Percentiles rank a stretch among this genome's conserved stretches.
These are phyloP conservation scores for Falco rusticolus DNA, from an alignment of 2,797 vertebrate genomes.

Conservation along the genomic window DNA sequence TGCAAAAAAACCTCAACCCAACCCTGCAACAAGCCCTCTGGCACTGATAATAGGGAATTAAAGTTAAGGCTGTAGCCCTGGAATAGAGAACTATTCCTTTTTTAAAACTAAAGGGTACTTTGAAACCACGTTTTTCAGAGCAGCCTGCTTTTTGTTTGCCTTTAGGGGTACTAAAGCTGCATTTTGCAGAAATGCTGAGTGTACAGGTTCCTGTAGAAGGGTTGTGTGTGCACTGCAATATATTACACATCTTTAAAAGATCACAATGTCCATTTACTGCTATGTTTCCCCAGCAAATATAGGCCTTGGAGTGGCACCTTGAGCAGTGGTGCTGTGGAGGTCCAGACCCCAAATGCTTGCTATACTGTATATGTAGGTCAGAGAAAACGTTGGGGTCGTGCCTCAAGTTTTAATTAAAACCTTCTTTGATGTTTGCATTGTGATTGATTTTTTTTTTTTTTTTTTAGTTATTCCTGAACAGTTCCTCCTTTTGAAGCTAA, in stretches of 20 bases:
- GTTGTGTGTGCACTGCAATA: neutral
- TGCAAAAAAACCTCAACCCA: neutral
- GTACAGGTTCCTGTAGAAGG: neutral
- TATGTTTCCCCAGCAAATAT: accelerated
- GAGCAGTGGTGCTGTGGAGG: neutral
- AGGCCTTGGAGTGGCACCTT: neutral
- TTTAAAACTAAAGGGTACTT: neutral
- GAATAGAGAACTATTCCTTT: neutral
- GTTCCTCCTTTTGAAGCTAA: neutral
- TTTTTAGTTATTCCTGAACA: neutral
- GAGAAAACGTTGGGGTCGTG: neutral
- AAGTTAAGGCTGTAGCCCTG: neutral
- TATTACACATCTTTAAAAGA: neutral
- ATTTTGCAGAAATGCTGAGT: neutral
- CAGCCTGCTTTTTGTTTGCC: neutral
- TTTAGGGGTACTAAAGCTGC: neutral
- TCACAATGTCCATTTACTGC: accelerated
- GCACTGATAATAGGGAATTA: neutral
- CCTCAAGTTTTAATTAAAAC: neutral
- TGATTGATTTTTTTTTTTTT: neutral
- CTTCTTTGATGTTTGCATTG: neutral
- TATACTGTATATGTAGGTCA: neutral
- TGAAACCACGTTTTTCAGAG: neutral
- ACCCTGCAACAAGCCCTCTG: neutral
- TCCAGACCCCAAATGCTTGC: neutral